These are phyloP conservation scores for Potamarius usumacintae DNA, from an alignment of 2,113 vertebrate species.

Conservation along the genomic window DNA sequence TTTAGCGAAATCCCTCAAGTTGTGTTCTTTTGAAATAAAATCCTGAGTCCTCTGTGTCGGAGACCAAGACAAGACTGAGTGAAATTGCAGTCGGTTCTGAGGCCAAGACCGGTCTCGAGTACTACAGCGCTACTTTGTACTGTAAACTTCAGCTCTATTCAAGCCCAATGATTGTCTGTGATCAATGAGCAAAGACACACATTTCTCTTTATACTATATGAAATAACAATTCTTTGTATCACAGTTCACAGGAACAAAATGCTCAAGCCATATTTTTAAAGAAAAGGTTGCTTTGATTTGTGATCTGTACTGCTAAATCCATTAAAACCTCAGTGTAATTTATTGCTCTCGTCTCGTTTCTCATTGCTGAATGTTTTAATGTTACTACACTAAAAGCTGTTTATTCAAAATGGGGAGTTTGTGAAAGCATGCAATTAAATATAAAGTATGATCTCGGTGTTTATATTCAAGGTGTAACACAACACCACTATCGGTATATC, in stretches of 20 bases:
- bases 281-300: slow-evolving; percentile 14
- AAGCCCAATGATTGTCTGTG: neutral
- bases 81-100: too few relatives aligned
- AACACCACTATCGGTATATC: neutral
- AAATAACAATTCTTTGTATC: neutral
- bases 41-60: too few relatives aligned
- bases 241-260: neutral
- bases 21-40: too few relatives aligned
- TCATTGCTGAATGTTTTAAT: slow-evolving; percentile 36
- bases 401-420: neutral
- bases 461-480: neutral
- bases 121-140: too few relatives aligned
- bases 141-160: neutral
- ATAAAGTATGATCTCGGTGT: neutral
- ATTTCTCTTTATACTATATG: neutral
- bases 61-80: too few relatives aligned
- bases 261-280: slow-evolving; percentile 14
- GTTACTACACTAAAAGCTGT: neutral
- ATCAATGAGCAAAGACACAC: neutral
- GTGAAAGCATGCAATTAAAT: neutral
- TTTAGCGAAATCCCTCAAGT: too few relatives aligned
- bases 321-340: slow-evolving; percentile 61
- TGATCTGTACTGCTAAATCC: slow-evolving; percentile 49
- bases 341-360: slow-evolving; percentile 19
- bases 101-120: too few relatives aligned